Evolutionary conservation across 2,888 invertebrate genomes (phyloP), one percentile per base, ranked within the genome.

Genomic region (Aphidius colemani): DNA sequence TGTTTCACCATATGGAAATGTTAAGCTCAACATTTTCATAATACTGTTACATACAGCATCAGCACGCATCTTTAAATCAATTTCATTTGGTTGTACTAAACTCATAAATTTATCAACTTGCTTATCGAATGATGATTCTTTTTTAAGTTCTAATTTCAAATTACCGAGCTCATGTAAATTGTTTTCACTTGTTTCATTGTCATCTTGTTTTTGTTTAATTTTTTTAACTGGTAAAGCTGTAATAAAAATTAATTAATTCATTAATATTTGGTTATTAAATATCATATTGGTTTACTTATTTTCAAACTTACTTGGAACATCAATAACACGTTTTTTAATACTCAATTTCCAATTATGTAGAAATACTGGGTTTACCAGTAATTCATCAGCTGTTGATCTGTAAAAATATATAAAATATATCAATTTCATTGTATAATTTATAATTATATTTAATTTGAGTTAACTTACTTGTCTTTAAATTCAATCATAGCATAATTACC

Each of bases 1-100:
- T 5, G 86, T 83, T 49, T 71, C 70, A 67, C 83, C 83, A 9
- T 63, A 70, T 56, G 71, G 83, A 70, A 73, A 82, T 41, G 66
- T 2, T 10, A 41, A 46, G 51, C 50, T 67, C 43, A 82, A 75
- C 44, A 75, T 68, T 5, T 68, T 66, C 49, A 72, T 60, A 45
- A 82, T 55, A 45, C 69, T 67, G 5, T 40, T 11, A 58, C 65
- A 61, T 41, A 65, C 58, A 41, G 56, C 53, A 39, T 30, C 13
- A 13, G 43, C 51, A 11, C 53, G 10, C 7, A 10, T 7, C 41
- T 18, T 7, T 7, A 59, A 11, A 53, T 48, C 40, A 5, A 55
- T 53, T n/a, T 45, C 58, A 46, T 57, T 13, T 43, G 41, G 39
- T 40, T 56, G 53, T 39, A 58, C 44, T 9, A 13, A 8, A 5